These are phyloP conservation scores for Kryptolebias marmoratus DNA, from an alignment of 2,113 vertebrate species.

Conservation along the genomic window DNA sequence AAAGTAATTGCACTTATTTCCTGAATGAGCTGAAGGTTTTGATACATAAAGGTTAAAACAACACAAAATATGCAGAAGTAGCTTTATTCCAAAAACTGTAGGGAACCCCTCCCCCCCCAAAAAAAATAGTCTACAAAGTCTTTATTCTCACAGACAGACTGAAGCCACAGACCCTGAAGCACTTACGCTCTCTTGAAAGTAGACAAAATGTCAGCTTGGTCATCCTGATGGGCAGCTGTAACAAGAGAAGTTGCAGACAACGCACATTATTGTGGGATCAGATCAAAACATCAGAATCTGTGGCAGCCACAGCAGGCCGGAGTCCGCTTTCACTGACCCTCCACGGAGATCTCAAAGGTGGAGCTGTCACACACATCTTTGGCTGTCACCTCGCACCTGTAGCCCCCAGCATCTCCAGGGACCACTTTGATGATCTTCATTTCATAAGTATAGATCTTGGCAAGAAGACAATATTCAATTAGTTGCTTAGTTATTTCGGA, in stretches of 20 bases:
- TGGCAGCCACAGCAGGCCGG: background rate
- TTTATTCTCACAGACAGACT: conserved; percentile 2
- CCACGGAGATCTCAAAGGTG: conserved; percentile 84
- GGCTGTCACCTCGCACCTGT: conserved; percentile 87
- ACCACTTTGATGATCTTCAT: conserved; percentile 85
- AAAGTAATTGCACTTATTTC: no score
- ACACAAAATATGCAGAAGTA: no score
- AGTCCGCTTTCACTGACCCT: conserved; percentile 75
- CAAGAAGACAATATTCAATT: background rate
- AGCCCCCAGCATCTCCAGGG: conserved; percentile 82
- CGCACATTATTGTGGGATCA: conserved; percentile 36
- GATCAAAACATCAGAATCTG: conserved; percentile 49
- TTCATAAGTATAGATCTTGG: conserved; percentile 86
- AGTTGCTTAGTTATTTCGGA: conserved; percentile 5
- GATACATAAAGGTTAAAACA: no score
- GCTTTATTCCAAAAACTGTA: no score
- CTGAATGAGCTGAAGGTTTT: no score
- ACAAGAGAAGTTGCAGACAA: conserved; percentile 53
- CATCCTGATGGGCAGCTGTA: conserved; percentile 76
- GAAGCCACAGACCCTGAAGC: conserved; percentile 14
- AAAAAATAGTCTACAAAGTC: background rate
- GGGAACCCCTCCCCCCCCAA: no score
- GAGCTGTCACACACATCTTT: conserved; percentile 90
- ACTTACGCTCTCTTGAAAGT: conserved; percentile 88
- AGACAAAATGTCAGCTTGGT: conserved; percentile 77